These are phyloP conservation scores for Molanna angustata DNA, from an alignment of 2,888 invertebrate species.

Conservation along the genomic window DNA sequence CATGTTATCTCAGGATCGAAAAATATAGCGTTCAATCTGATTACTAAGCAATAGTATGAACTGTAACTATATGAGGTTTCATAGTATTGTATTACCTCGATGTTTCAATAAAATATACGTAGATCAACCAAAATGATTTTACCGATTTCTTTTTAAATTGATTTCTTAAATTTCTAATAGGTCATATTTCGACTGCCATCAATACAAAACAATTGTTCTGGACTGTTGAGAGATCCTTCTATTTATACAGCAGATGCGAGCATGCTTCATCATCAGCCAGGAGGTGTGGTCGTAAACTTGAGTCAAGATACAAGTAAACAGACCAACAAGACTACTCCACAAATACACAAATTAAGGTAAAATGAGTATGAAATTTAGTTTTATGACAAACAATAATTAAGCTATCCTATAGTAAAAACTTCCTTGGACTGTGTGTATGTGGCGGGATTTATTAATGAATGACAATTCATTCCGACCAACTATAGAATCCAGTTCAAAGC, in stretches of 20 bases:
- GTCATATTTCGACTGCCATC: slow-evolving; percentile 82
- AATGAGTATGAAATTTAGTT: too few relatives aligned
- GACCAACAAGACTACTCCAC: slow-evolving; percentile 48
- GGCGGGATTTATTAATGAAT: neutral
- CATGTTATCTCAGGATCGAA: too few relatives aligned
- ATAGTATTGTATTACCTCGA: too few relatives aligned
- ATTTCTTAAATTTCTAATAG: slow-evolving; percentile 42
- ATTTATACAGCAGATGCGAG: slow-evolving; percentile 84
- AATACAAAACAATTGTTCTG: slow-evolving; percentile 65
- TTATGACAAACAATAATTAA: neutral
- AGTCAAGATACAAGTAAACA: slow-evolving; percentile 21
- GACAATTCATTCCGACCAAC: too few relatives aligned
- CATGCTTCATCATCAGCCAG: slow-evolving; percentile 53
- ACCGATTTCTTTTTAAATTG: too few relatives aligned
- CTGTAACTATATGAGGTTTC: too few relatives aligned
- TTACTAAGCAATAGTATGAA: too few relatives aligned
- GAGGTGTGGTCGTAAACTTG: slow-evolving; percentile 37
- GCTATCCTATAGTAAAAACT: neutral
- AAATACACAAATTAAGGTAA: slow-evolving; percentile 61
- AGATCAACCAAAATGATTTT: too few relatives aligned
- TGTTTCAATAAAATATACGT: too few relatives aligned
- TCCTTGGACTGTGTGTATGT: neutral
- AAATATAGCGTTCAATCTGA: too few relatives aligned
- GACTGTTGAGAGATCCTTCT: slow-evolving; percentile 71
- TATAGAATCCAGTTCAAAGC: too few relatives aligned